Evolutionary conservation across 2,797 vertebrate genomes (phyloP), one percentile per base, ranked within the genome.

Genomic region (Mus caroli): DNA sequence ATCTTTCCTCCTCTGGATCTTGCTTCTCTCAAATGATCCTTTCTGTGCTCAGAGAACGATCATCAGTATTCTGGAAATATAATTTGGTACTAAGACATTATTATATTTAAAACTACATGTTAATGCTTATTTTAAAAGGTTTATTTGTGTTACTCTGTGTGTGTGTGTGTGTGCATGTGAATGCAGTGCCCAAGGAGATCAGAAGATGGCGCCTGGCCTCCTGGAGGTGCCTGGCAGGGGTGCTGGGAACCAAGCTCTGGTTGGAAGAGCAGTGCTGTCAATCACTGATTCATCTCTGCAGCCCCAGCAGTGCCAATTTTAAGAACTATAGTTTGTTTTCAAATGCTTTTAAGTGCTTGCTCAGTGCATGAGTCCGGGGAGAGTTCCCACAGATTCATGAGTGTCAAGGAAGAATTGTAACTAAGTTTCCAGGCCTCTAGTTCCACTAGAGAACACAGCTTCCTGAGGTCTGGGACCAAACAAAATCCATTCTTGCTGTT

Each of bases 61-160:
- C 5, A 24, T 84, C 52, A 40, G 80, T 79, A 91, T 34, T 46
- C n/a, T n/a, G 77, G 73, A 95, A 75, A 9, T 78, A 14, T 64
- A 58, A 76, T 67, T 92, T 77, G 56, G 75, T 71, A 62, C 69
- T 71, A 56, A 79, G 34, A 71, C 83, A 34, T 71, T 92, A 88
- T 46, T 82, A 82, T 76, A 78, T 89, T 92, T 82, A 96, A 89
- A 92, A 80, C 52, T 80, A 10, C 50, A 89, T 87, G 54, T 77
- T 46, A 19, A 90, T 90, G 40, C 58, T 90, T 43, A 78, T 52
- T 54, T 69, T 9, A 43, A 64, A 40, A 60, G 54, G 13, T 79
- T 14, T 40, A 9, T 46, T 3, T 34, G 3, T 43, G 2, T 58
- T 60, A 26, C 1, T 60, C 15, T 58, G 20, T 31, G 26, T 14